Conservation (phyloP, 2,888 invertebrate species). For the Thysanoteuthis rhombus region DNA sequence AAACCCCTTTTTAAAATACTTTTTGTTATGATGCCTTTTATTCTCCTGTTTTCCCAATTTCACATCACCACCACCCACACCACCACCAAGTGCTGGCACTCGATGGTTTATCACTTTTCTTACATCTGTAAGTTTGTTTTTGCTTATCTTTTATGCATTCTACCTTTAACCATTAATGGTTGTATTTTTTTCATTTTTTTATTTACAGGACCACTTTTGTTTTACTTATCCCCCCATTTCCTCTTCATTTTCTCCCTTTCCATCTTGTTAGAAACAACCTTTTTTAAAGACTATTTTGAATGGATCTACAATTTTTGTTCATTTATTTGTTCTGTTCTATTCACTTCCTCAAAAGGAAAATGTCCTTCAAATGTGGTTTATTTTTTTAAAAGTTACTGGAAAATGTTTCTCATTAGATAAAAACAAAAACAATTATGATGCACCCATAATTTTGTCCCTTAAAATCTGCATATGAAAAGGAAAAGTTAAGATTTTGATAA, state of each 20-base stretch:
- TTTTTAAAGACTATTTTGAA: background rate
- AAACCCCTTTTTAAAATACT: too few species aligned
- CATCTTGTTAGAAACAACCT: background rate
- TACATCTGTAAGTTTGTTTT: background rate
- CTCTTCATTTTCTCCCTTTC: background rate
- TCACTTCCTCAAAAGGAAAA: background rate
- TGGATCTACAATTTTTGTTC: background rate
- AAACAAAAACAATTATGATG: background rate
- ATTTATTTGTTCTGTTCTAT: background rate
- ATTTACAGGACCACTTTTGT: background rate
- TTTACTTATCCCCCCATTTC: background rate
- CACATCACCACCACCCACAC: background rate
- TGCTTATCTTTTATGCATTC: too few species aligned
- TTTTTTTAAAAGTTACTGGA: background rate
- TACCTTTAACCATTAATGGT: too few species aligned
- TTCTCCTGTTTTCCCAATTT: background rate
- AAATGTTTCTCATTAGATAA: background rate
- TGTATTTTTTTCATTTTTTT: background rate
- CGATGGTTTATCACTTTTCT: background rate
- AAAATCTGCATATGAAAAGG: too few species aligned
- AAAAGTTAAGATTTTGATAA: too few species aligned
- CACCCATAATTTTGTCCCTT: too few species aligned
- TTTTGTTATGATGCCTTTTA: background rate
- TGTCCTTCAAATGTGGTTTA: background rate
- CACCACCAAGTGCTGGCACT: constrained; percentile 12